A percentile compares a stretch with the other conserved stretches of the same genome.
These are phyloP conservation scores for Saimiri boliviensis DNA, from an alignment of 2,113 vertebrate genomes.

Conservation along the genomic window DNA sequence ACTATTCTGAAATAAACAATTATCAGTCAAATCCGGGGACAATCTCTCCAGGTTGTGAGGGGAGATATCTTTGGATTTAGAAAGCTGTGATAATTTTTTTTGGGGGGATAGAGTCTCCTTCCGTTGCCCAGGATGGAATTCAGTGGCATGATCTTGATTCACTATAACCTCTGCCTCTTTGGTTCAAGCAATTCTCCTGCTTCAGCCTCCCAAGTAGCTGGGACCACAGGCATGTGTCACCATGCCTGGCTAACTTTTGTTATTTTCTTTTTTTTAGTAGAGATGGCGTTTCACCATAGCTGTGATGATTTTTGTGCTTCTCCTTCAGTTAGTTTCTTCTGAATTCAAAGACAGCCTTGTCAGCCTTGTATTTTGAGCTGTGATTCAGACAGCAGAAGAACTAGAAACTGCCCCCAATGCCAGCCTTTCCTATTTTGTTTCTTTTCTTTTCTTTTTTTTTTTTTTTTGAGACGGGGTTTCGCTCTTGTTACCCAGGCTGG, in stretches of 20 bases:
- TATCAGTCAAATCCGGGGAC: neutral
- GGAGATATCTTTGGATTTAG: neutral
- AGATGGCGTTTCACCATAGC: neutral
- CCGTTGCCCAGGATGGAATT: too few species aligned
- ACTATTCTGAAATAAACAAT: neutral
- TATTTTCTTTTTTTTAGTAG: too few species aligned
- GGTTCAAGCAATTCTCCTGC: too few species aligned
- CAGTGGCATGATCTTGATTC: too few species aligned
- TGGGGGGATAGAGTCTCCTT: too few species aligned
- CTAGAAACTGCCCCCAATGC: neutral
- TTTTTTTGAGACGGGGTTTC: too few species aligned
- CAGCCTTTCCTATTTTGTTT: slow-evolving; percentile 29
- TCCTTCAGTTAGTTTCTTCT: neutral
- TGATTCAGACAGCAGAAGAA: neutral
- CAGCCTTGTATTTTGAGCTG: neutral
- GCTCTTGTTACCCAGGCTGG: too few species aligned
- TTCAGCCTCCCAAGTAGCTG: too few species aligned
- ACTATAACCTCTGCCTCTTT: too few species aligned
- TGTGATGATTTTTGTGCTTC: neutral
- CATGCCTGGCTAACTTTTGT: too few species aligned
- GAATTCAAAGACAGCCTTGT: neutral
- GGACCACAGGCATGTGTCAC: too few species aligned
- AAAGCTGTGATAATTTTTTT: neutral
- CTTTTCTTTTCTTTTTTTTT: too few species aligned
- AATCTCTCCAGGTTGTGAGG: neutral